These are phyloP conservation scores for Junonia oenone DNA, from an alignment of 2,888 invertebrate genomes.

Conservation along the genomic window DNA sequence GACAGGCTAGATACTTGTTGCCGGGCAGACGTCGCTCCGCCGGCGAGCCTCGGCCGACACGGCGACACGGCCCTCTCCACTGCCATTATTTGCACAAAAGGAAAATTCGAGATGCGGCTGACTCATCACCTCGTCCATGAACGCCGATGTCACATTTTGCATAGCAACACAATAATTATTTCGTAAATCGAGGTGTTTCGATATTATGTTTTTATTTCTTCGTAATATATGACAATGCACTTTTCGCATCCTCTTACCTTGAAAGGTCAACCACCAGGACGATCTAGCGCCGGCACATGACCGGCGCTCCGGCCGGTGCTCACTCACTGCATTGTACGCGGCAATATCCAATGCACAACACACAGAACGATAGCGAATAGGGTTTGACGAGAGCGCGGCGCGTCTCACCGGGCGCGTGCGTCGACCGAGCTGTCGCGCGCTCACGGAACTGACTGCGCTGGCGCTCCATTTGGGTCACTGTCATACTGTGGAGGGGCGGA, in stretches of 20 bases:
- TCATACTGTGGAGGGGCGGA: constrained; percentile 73
- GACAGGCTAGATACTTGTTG: constrained; percentile 35
- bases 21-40: constrained; percentile 36
- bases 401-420: constrained; percentile 41
- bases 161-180: constrained; percentile 42
- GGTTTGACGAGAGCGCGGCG: constrained; percentile 36
- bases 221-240: constrained; percentile 37
- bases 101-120: constrained; percentile 74
- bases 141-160: constrained; percentile 37
- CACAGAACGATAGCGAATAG: constrained; percentile 55
- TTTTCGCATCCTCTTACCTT: constrained; percentile 55
- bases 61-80: constrained; percentile 48
- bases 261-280: constrained; percentile 44
- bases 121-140: constrained; percentile 59
- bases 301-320: constrained; percentile 45
- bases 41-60: constrained; percentile 31
- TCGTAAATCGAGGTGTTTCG: constrained; percentile 7
- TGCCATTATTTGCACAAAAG: constrained; percentile 59
- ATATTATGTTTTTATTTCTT: constrained; percentile 18
- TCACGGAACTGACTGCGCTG: constrained; percentile 76
- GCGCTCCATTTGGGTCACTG: constrained; percentile 78
- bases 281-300: constrained; percentile 39
- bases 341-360: constrained; percentile 63
- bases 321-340: constrained; percentile 68
- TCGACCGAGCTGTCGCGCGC: constrained; percentile 52